Evolutionary conservation across 2,888 invertebrate species (phyloP).

Genomic region (Latrodectus hesperus): DNA sequence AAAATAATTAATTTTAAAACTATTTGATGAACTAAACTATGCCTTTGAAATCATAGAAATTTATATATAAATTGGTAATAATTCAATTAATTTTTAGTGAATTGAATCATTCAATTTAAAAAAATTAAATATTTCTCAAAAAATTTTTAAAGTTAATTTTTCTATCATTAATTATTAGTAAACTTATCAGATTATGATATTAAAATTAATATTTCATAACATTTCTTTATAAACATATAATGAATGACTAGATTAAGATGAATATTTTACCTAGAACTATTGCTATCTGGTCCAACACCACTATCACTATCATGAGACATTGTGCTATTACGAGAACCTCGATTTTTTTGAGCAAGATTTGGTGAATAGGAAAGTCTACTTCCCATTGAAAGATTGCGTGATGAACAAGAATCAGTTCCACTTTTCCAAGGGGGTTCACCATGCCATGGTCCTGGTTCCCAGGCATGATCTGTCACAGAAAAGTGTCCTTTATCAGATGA

Average conservation of each 20-base stretch:
- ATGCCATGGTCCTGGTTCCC: constrained; percentile 70
- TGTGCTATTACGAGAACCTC: constrained; percentile 72
- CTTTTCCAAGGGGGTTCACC: constrained; percentile 55
- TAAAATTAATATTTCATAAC: neutral
- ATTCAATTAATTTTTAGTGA: no score
- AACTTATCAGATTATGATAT: no score
- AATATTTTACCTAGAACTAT: constrained; percentile 80
- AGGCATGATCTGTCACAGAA: constrained; percentile 65
- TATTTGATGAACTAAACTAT: no score
- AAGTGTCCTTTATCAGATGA: constrained; percentile 68
- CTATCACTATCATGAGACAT: constrained; percentile 86
- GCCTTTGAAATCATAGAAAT: no score
- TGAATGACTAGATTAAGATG: neutral
- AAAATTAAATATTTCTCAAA: no score
- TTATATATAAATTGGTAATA: no score
- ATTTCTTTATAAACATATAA: neutral
- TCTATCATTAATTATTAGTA: no score
- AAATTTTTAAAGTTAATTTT: no score
- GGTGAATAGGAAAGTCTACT: constrained; percentile 56
- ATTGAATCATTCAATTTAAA: no score
- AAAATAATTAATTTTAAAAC: no score
- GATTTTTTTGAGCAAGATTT: constrained; percentile 69
- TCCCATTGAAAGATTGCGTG: constrained; percentile 37
- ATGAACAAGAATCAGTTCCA: constrained; percentile 60
- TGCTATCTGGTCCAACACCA: constrained; percentile 88